A percentile compares a stretch with the other conserved stretches of the same genome.
Evolutionary conservation across 1,140 invertebrate genomes (phyloP).

Genomic region (Zaprionus davidi): DNA sequence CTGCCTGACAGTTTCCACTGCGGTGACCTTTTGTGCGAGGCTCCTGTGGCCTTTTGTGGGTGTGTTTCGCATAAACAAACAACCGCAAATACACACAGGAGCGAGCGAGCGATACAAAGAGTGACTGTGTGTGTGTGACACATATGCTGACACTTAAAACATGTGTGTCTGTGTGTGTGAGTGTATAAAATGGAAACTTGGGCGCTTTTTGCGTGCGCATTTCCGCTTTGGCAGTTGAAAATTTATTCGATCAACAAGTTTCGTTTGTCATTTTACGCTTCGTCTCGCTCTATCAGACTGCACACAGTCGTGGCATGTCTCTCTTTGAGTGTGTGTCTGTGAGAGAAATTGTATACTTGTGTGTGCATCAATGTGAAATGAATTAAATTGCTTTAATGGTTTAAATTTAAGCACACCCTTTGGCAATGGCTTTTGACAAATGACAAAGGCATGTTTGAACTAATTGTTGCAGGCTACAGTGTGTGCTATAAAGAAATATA

Average conservation of each 20-base stretch:
- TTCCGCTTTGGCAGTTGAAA: slow-evolving; percentile 71
- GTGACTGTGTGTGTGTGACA: neutral
- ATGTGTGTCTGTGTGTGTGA: neutral
- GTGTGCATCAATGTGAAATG: slow-evolving; percentile 9
- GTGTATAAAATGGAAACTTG: slow-evolving; percentile 30
- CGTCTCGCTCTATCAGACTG: slow-evolving; percentile 64
- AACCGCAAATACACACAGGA: slow-evolving; percentile 25
- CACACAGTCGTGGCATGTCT: neutral
- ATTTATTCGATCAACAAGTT: slow-evolving; percentile 81
- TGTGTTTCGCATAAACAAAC: slow-evolving; percentile 57
- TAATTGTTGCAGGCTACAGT: neutral
- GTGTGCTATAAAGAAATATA: no score
- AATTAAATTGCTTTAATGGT: slow-evolving; percentile 11
- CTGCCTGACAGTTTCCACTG: slow-evolving; percentile 55
- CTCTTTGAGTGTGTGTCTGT: neutral
- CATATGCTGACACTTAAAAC: slow-evolving; percentile 9
- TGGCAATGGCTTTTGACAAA: neutral
- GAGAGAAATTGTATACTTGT: neutral
- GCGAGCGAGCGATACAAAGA: neutral
- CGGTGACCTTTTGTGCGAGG: slow-evolving; percentile 56
- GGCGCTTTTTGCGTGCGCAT: slow-evolving; percentile 73
- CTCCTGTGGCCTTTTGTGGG: slow-evolving; percentile 57
- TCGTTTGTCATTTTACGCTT: slow-evolving; percentile 78
- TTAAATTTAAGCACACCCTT: neutral
- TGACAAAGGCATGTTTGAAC: neutral